These are phyloP conservation scores for Prochilodus magdalenae DNA, from an alignment of 2,113 vertebrate species.

Conservation along the genomic window DNA sequence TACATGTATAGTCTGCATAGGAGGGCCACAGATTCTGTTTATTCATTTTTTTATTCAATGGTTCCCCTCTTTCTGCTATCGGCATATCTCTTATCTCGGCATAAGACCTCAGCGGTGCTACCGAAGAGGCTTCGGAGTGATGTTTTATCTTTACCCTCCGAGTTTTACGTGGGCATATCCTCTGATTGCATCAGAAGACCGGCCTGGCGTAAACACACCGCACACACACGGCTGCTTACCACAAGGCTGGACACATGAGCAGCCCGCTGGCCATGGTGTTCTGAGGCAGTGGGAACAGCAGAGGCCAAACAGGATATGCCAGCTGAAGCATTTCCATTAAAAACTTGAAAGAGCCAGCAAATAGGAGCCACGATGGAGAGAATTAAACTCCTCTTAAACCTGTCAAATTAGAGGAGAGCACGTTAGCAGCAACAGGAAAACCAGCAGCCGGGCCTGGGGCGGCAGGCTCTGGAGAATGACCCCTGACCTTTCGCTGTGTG, in stretches of 20 bases:
- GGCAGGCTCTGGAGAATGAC: not conserved
- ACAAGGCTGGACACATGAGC: not conserved
- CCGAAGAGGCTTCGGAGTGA: too few species aligned
- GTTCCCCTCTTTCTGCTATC: too few species aligned
- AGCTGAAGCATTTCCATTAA: not conserved
- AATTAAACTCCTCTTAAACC: not conserved
- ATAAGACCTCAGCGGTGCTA: too few species aligned
- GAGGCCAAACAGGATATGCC: constrained; percentile 9
- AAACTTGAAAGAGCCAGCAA: not conserved
- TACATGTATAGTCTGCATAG: too few species aligned
- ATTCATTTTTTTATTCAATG: too few species aligned
- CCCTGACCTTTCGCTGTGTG: not conserved
- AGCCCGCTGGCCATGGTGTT: not conserved
- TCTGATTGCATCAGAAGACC: too few species aligned
- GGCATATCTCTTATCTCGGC: too few species aligned
- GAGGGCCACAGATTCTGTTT: too few species aligned
- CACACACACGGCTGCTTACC: not conserved
- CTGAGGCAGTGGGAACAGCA: not conserved
- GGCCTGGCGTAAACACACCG: too few species aligned
- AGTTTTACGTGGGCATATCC: too few species aligned
- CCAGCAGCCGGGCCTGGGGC: not conserved
- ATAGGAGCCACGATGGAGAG: not conserved
- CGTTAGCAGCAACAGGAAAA: not conserved
- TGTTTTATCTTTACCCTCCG: too few species aligned
- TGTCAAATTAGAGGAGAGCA: not conserved